Evolutionary conservation across 37 sponge, comb jelly and placozoan species (phyloP).

Genomic region (Cliona cf. orientalis): DNA sequence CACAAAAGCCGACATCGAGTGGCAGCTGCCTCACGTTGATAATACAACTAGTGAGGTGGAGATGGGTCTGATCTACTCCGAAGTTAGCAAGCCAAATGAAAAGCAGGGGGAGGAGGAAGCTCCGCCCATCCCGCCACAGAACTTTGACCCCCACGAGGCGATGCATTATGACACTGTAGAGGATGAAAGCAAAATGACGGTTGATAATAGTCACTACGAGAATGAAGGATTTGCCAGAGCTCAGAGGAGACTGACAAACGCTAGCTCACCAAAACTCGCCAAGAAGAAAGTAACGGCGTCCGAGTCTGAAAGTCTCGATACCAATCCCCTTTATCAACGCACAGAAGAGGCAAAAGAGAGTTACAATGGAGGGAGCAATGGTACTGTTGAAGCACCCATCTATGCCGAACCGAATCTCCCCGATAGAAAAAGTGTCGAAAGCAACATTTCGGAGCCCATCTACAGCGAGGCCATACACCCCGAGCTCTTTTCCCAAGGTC

Average conservation of each 20-base stretch:
- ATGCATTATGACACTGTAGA: too few relatives aligned
- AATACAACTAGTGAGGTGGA: background rate
- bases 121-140: constrained; percentile 5
- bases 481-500: constrained; percentile 10
- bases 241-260: constrained; percentile 10
- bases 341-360: background rate
- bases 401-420: background rate
- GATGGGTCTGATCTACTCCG: background rate
- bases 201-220: background rate
- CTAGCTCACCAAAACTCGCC: constrained; percentile 13
- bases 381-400: background rate
- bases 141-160: background rate
- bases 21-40: constrained; percentile 4
- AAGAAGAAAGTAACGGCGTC: background rate
- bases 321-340: constrained; percentile 25
- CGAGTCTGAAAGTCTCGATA: background rate
- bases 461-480: constrained; percentile 48
- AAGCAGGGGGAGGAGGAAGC: background rate
- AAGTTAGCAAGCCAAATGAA: background rate
- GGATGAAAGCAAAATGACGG: background rate
- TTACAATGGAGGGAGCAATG: background rate
- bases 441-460: constrained; percentile 3
- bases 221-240: background rate
- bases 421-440: background rate
- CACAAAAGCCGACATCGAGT: constrained; percentile 26